Percentiles rank a stretch among this genome's conserved stretches.
phyloP scores from a whole-genome alignment of 2,888 invertebrate genomes.

The Acronicta alni region DNA sequence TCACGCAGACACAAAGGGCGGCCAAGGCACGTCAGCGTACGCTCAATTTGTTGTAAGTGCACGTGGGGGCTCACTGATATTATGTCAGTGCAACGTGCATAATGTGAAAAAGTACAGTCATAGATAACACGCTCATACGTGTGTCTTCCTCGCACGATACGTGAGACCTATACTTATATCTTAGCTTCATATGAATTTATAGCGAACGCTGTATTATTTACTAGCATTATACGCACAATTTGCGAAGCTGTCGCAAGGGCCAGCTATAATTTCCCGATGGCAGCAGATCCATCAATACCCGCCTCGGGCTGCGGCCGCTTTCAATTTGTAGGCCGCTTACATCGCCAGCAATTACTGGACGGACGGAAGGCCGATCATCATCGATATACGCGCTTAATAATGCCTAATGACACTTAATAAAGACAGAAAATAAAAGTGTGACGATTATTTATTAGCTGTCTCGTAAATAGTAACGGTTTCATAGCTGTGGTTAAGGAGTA shows the following conservation, averaged over 20 bases:
- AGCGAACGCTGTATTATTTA: constrained; percentile 84
- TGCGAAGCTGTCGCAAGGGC: constrained; percentile 88
- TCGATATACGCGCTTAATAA: constrained; percentile 87
- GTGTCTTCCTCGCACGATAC: constrained; percentile 61
- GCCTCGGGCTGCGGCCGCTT: constrained; percentile 86
- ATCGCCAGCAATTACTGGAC: constrained; percentile 85
- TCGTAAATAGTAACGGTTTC: constrained; percentile 69
- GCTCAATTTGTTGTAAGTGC: constrained; percentile 33
- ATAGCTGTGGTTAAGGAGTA: constrained; percentile 46
- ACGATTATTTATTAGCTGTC: constrained; percentile 81
- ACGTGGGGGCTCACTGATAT: constrained; percentile 24
- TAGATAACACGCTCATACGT: constrained; percentile 42
- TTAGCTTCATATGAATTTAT: constrained; percentile 83
- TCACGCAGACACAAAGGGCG: constrained; percentile 78
- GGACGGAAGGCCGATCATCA: constrained; percentile 88
- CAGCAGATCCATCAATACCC: constrained; percentile 88
- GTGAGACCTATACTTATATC: constrained; percentile 72
- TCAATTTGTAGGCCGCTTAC: constrained; percentile 88
- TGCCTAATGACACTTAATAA: constrained; percentile 89
- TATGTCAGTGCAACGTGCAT: constrained; percentile 39
- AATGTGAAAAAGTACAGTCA: constrained; percentile 29
- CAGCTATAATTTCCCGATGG: constrained; percentile 87
- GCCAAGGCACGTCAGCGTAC: constrained; percentile 60
- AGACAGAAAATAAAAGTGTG: constrained; percentile 86
- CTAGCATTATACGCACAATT: constrained; percentile 89